These are phyloP conservation scores for Octodon degus DNA, from an alignment of 2,113 vertebrate species.

Conservation along the genomic window DNA sequence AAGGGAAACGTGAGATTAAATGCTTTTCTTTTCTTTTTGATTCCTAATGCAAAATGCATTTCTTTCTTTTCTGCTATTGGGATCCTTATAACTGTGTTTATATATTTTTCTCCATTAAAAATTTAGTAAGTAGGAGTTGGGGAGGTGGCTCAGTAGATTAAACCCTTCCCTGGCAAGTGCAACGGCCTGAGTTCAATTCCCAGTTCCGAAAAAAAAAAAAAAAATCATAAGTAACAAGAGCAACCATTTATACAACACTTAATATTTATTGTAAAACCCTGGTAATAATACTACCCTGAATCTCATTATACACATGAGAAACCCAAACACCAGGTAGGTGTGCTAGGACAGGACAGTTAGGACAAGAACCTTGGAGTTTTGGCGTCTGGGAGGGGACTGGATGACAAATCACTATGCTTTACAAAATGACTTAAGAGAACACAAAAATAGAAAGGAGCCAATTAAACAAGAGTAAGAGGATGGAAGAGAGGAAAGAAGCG, in stretches of 20 bases:
- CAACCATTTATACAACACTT: not conserved
- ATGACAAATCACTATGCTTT: not conserved
- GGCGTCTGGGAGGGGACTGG: not conserved
- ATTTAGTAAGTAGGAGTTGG: not conserved
- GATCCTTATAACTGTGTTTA: not conserved
- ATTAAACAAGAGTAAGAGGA: not conserved
- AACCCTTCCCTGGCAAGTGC: no score
- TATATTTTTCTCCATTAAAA: not conserved
- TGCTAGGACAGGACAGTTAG: not conserved
- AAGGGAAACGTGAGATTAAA: constrained; percentile 20
- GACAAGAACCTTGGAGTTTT: not conserved
- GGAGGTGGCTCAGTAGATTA: no score
- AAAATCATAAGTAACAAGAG: not conserved
- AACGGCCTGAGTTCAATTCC: no score
- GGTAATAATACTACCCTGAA: not conserved
- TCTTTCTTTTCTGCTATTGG: not conserved
- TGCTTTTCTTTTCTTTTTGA: not conserved
- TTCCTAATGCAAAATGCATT: not conserved
- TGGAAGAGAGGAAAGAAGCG: not conserved
- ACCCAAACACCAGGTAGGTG: not conserved
- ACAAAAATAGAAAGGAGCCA: not conserved
- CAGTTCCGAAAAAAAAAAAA: no score
- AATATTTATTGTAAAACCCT: not conserved
- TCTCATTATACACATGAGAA: not conserved
- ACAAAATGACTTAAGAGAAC: not conserved